These are phyloP conservation scores for Agriopis marginaria DNA, from an alignment of 2,888 invertebrate species.

Conservation along the genomic window DNA sequence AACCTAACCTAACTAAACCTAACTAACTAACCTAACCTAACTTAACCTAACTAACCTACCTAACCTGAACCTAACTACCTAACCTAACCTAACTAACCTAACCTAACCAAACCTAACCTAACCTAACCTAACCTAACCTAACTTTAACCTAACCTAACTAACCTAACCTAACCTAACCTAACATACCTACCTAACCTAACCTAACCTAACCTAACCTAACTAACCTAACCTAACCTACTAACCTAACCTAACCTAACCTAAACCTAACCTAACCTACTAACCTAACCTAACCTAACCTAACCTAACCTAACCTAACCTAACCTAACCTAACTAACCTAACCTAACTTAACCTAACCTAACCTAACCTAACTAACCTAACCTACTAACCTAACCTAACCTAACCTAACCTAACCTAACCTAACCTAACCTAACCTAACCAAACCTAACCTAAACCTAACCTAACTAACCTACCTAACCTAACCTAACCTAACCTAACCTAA, in stretches of 20 bases:
- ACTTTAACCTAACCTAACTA: slow-evolving; percentile 19
- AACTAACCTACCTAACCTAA: slow-evolving; percentile 16
- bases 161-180: slow-evolving; percentile 46
- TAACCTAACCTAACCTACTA: slow-evolving; percentile 47
- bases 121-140: slow-evolving; percentile 37
- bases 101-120: slow-evolving; percentile 44
- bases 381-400: slow-evolving; percentile 16
- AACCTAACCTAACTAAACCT: slow-evolving; percentile 39
- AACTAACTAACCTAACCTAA: slow-evolving; percentile 33
- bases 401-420: slow-evolving; percentile 16
- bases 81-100: slow-evolving; percentile 37
- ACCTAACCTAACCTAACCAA: slow-evolving; percentile 16
- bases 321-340: slow-evolving; percentile 17
- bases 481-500: slow-evolving; percentile 14
- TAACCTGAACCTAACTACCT: slow-evolving; percentile 38
- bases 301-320: slow-evolving; percentile 16
- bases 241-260: slow-evolving; percentile 46
- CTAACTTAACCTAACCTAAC: slow-evolving; percentile 15
- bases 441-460: slow-evolving; percentile 14
- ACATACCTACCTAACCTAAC: slow-evolving; percentile 40
- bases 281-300: slow-evolving; percentile 16
- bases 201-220: slow-evolving; percentile 47
- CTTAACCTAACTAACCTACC: slow-evolving; percentile 34
- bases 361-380: slow-evolving; percentile 16
- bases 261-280: slow-evolving; percentile 18